Percentiles rank a stretch among this genome's conserved stretches.
These are phyloP conservation scores for Ataeniobius toweri DNA, from an alignment of 2,797 vertebrate genomes.

Conservation along the genomic window DNA sequence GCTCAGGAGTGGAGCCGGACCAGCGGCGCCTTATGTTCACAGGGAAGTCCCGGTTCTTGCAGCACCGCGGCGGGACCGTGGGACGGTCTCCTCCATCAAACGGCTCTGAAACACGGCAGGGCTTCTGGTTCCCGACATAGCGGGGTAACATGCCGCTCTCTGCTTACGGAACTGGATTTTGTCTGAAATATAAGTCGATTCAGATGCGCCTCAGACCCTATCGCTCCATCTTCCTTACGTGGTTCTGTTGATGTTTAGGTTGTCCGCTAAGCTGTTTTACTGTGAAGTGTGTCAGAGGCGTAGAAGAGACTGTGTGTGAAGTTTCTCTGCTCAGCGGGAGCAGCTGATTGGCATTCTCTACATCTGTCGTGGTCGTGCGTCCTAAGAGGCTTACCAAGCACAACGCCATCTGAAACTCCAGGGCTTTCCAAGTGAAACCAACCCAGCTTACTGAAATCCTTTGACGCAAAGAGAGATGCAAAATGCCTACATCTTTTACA, in stretches of 20 bases:
- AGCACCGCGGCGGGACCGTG: slow-evolving; percentile 31
- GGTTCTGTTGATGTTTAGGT: background rate
- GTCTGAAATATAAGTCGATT: background rate
- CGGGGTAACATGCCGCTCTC: slow-evolving; percentile 59
- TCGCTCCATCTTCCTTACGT: slow-evolving; percentile 4
- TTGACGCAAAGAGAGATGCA: slow-evolving; percentile 22
- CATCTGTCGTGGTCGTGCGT: slow-evolving; percentile 60
- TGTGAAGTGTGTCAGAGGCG: background rate
- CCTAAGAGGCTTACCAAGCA: slow-evolving; percentile 69
- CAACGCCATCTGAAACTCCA: slow-evolving; percentile 52
- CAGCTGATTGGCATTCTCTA: slow-evolving; percentile 62
- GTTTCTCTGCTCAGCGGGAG: slow-evolving; percentile 55
- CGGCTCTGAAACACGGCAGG: slow-evolving; percentile 56
- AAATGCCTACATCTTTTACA: slow-evolving; percentile 7
- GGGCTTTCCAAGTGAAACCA: slow-evolving; percentile 57
- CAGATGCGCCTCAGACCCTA: background rate
- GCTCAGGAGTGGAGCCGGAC: slow-evolving; percentile 72
- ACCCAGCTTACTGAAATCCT: slow-evolving; percentile 45
- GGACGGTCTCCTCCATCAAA: slow-evolving; percentile 31
- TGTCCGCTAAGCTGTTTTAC: background rate
- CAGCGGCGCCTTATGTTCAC: slow-evolving; percentile 44
- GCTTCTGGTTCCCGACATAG: slow-evolving; percentile 53
- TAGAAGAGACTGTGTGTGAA: slow-evolving; percentile 19
- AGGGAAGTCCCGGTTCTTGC: slow-evolving; percentile 53
- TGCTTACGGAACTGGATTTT: background rate